Conservation (phyloP, 2,888 invertebrate species). For the Nycteola revayana region DNA sequence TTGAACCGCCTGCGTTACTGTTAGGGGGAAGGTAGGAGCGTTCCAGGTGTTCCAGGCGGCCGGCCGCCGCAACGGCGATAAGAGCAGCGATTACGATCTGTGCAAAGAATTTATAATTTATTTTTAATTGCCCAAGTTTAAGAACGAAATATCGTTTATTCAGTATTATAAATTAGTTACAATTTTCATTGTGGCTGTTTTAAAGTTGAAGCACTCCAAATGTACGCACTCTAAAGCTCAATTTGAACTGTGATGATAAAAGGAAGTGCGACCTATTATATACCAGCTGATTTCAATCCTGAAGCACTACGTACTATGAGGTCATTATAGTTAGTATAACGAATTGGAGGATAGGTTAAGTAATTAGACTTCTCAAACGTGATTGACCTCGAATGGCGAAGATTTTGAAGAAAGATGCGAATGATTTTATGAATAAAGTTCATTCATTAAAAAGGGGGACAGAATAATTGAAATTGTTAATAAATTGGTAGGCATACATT, state of each 20-base stretch:
- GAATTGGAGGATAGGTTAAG: conserved; percentile 55
- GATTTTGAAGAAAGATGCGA: too few species aligned
- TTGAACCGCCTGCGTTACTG: conserved; percentile 10
- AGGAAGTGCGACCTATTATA: conserved; percentile 60
- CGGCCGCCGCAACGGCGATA: conserved; percentile 38
- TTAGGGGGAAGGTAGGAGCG: conserved; percentile 45
- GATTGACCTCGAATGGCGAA: conserved; percentile 65
- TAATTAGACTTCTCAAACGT: conserved; percentile 44
- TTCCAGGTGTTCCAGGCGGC: conserved; percentile 43
- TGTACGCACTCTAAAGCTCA: conserved; percentile 39
- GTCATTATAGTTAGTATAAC: conserved; percentile 38
- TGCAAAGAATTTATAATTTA: neutral
- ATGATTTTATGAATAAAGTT: too few species aligned
- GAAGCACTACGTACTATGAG: conserved; percentile 49
- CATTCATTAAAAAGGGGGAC: too few species aligned
- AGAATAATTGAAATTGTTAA: too few species aligned
- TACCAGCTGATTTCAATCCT: conserved; percentile 60
- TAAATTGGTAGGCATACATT: too few species aligned
- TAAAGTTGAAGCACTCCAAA: conserved; percentile 9
- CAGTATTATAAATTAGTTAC: neutral
- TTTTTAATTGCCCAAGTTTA: too few species aligned
- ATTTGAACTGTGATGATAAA: conserved; percentile 46
- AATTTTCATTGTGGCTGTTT: neutral
- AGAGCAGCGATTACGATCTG: conserved; percentile 34
- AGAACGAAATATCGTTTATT: too few species aligned